A percentile compares a stretch with the other conserved stretches of the same genome.
Conservation (phyloP, 2,113 vertebrate genomes). For the Capreolus pygargus region DNA sequence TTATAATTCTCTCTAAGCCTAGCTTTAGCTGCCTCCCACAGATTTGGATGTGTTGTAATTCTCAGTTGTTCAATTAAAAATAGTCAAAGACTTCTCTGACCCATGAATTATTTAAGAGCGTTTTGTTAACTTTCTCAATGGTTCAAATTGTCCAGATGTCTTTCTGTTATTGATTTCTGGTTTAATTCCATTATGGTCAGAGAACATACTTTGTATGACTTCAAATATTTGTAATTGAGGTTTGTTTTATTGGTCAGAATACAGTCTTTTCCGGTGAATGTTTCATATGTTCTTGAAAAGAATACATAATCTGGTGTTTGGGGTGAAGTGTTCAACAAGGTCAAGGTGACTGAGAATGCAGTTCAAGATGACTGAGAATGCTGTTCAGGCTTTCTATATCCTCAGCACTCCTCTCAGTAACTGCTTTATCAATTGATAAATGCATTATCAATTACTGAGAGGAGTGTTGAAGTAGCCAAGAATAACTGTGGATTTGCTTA, state of each 20-base stretch:
- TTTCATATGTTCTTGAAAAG: background rate
- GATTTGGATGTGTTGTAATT: slow-evolving; percentile 7
- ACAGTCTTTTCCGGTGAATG: background rate
- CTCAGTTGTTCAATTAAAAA: background rate
- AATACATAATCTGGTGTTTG: background rate
- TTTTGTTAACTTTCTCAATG: background rate
- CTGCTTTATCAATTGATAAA: background rate
- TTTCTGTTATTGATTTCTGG: background rate
- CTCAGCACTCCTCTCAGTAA: background rate
- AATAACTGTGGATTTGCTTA: background rate
- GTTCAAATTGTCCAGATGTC: background rate
- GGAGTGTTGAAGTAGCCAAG: background rate
- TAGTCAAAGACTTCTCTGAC: background rate
- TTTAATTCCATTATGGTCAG: background rate
- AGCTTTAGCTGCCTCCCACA: background rate
- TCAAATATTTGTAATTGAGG: background rate
- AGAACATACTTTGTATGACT: background rate
- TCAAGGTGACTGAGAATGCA: background rate
- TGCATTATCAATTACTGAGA: background rate
- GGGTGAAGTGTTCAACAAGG: background rate
- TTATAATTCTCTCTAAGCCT: background rate
- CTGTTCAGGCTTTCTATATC: background rate
- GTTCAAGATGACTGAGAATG: background rate
- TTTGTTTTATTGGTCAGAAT: slow-evolving; percentile 13
- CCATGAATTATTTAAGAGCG: background rate